Evolutionary conservation across 2,797 vertebrate genomes (phyloP).

Genomic region (Sebastes diploproa): DNA sequence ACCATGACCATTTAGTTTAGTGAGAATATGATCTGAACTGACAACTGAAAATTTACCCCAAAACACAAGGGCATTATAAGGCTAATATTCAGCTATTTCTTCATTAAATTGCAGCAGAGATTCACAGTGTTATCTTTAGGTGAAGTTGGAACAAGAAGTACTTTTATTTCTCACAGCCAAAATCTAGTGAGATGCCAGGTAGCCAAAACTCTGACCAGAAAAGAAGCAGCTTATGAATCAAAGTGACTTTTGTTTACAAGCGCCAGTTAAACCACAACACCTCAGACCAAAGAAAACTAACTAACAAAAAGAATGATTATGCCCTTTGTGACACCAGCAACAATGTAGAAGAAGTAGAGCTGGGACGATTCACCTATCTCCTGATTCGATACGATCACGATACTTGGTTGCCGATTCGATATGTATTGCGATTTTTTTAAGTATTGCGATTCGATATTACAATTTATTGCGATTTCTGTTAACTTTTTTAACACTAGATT

Average conservation of each 20-base stretch:
- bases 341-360: too few species aligned
- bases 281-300: background rate
- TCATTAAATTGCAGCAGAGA: background rate
- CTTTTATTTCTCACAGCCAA: background rate
- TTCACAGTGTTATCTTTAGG: background rate
- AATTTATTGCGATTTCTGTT: too few species aligned
- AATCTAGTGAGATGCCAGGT: background rate
- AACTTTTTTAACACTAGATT: too few species aligned
- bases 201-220: background rate
- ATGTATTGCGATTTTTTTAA: too few species aligned
- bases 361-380: too few species aligned
- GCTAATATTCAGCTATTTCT: background rate
- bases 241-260: background rate
- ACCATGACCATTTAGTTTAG: background rate
- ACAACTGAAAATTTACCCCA: background rate
- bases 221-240: conserved; percentile 3
- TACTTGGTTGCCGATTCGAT: too few species aligned
- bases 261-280: background rate
- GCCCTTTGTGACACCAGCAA: background rate
- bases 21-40: background rate
- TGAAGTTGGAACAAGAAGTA: background rate
- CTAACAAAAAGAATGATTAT: background rate
- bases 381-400: too few species aligned
- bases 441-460: too few species aligned
- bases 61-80: background rate